Evolutionary conservation across 1,140 invertebrate species (phyloP).

Genomic region (Harpegnathos saltator): DNA sequence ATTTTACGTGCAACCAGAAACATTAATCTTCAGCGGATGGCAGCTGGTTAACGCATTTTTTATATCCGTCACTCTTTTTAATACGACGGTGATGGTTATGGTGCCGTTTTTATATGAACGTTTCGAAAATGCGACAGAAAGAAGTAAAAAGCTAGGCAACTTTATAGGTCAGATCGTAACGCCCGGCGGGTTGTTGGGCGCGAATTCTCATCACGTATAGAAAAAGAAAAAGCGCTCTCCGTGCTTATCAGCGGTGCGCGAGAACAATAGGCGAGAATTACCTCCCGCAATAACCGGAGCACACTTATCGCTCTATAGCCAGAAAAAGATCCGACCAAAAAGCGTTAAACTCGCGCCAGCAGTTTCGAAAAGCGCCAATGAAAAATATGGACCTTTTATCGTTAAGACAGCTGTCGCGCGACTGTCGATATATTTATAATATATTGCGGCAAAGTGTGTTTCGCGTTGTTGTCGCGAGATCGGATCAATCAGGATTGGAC

Average conservation of each 20-base stretch:
- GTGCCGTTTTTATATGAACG: conserved; percentile 22
- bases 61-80: conserved; percentile 20
- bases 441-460: neutral
- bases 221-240: conserved; percentile 47
- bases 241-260: conserved; percentile 54
- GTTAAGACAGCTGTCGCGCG: neutral
- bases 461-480: neutral
- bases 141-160: conserved; percentile 9
- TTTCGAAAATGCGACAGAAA: conserved; percentile 34
- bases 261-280: conserved; percentile 59
- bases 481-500: neutral
- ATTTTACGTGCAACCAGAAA: neutral
- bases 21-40: neutral
- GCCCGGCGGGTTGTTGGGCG: conserved; percentile 24
- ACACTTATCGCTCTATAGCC: conserved; percentile 50
- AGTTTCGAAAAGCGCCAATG: conserved; percentile 15
- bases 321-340: conserved; percentile 32
- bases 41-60: neutral
- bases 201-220: conserved; percentile 62
- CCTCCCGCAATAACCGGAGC: conserved; percentile 48
- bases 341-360: conserved; percentile 19
- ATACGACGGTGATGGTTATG: neutral
- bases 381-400: conserved; percentile 21
- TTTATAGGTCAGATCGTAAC: conserved; percentile 53
- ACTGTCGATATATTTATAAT: neutral